A percentile compares a stretch with the other conserved stretches of the same genome.
These are phyloP conservation scores for Drosophila paranaensis DNA, from an alignment of 2,888 invertebrate species.

Conservation along the genomic window DNA sequence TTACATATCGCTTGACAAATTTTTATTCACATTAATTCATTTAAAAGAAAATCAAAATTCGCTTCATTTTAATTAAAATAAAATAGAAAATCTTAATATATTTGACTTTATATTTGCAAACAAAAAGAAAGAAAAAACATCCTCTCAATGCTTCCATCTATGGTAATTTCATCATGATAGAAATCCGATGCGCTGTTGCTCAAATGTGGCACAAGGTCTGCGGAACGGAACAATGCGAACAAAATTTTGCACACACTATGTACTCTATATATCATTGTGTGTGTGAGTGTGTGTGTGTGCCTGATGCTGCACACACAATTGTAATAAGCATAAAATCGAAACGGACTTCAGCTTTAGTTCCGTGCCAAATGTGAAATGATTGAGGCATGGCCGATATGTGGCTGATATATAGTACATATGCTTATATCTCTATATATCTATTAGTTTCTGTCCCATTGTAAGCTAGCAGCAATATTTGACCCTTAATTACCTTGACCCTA, in stretches of 20 bases:
- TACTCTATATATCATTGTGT: background rate
- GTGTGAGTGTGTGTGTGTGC: background rate
- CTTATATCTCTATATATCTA: background rate
- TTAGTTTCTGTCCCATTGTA: background rate
- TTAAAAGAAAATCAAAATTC: background rate
- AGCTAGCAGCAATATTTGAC: background rate
- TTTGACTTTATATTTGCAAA: background rate
- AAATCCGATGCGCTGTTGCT: slow-evolving; percentile 27
- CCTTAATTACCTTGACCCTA: background rate
- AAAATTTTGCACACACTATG: slow-evolving; percentile 31
- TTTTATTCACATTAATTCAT: background rate
- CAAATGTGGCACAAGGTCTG: slow-evolving; percentile 63
- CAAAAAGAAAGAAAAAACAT: background rate
- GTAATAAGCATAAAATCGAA: slow-evolving; percentile 54
- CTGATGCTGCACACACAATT: background rate
- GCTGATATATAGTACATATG: no score
- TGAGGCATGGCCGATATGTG: slow-evolving; percentile 43
- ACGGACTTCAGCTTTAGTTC: slow-evolving; percentile 48
- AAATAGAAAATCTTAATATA: background rate
- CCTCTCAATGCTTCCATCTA: background rate
- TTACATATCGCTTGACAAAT: background rate
- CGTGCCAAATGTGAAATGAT: slow-evolving; percentile 50
- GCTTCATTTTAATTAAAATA: background rate
- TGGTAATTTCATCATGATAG: slow-evolving; percentile 25
- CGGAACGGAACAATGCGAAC: slow-evolving; percentile 55